Evolutionary conservation across 1,140 invertebrate species (phyloP), one percentile per base, ranked within the genome.

Genomic region (Aphis gossypii): DNA sequence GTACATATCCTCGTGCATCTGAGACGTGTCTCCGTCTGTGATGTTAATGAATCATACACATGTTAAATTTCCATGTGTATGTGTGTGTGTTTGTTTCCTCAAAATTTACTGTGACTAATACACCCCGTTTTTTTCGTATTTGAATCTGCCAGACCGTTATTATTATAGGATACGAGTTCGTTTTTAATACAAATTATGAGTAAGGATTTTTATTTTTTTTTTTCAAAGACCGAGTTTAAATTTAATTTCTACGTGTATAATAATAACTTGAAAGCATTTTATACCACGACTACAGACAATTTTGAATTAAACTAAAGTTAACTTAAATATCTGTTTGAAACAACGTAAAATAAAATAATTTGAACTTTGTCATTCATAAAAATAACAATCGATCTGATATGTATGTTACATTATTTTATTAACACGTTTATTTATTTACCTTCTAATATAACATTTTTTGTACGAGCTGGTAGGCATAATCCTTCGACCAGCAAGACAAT

Each of bases 41-140:
- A 51, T 92, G 35, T 92, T 92, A 92, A 92, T 92, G 91, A 92
- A 83, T 92, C 91, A 92, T 92, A 84, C 76, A 92, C 68, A 84
- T 44, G 60, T 76, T 76, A 35, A n/a, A n/a, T n/a, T n/a, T 51
- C 48, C 18, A 56, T 51, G n/a, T 30, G 5, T 51, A 46, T 51
- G 21, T 83, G n/a, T 38, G 87, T 20, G 48, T 23, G 51, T 25
- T 3, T n/a, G 20, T 83, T 92, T 92, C 91, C 76, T 83, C 35
- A 51, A 46, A 83, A 48, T 7, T n/a, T 35, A 48, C 76, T 83
- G 91, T 92, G 91, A 92, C 91, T 92, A 92, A 92, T 92, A 83
- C 18, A 83, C 90, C 90, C 23, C 30, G 18, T 84, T 46, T 21
- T 54, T 54, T 35, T 7, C 25, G 3, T 14, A 21, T 90, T 56